Conservation (phyloP, 2,113 vertebrate species). For the Tupaia tana region DNA sequence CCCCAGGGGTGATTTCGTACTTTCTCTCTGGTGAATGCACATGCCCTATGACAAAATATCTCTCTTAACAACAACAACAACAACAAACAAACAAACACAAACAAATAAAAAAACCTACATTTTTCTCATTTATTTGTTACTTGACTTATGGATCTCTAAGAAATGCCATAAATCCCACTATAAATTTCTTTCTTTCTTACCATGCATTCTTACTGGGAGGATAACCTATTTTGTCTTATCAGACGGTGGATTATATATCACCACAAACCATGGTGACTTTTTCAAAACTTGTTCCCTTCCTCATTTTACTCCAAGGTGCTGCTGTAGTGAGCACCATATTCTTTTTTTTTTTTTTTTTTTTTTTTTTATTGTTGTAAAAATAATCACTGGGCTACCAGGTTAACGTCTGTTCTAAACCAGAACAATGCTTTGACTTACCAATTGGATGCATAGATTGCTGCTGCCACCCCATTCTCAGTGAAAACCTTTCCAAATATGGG, state of each 20-base stretch:
- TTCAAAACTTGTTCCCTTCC: background rate
- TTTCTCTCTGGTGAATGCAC: too few species aligned
- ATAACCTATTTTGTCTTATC: background rate
- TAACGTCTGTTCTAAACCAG: background rate
- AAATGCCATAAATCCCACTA: background rate
- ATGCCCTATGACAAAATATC: too few species aligned
- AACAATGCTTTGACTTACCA: background rate
- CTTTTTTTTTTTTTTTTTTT: background rate
- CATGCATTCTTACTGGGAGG: constrained; percentile 16
- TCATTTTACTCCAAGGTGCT: background rate
- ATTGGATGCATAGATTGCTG: background rate
- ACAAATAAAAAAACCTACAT: too few species aligned
- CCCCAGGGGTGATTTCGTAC: too few species aligned
- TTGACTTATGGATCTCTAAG: constrained; percentile 12
- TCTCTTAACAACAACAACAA: too few species aligned
- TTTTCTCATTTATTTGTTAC: constrained; percentile 17
- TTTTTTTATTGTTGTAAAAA: background rate
- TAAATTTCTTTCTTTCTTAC: background rate
- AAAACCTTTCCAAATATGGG: background rate
- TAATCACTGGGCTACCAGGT: background rate
- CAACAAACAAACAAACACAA: too few species aligned
- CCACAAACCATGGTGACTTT: background rate
- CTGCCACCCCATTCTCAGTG: background rate
- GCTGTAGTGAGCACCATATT: background rate
- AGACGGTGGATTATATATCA: background rate